phyloP scores from a whole-genome alignment of 2,888 invertebrate species.

The Sclerodermus sp. region DNA sequence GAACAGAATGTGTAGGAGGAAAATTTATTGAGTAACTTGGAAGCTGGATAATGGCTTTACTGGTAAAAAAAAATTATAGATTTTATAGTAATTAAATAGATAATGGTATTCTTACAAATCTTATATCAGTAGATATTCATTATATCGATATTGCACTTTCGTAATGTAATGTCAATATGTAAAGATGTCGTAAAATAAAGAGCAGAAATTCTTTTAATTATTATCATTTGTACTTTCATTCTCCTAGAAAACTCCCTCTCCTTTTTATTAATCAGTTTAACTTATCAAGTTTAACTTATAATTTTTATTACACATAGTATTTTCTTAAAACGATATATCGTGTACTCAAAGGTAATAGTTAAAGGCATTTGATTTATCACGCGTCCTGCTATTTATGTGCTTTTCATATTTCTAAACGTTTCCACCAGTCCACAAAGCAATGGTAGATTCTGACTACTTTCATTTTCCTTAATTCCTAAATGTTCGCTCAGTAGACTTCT shows the following conservation, averaged over 20 bases:
- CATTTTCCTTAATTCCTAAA: constrained; percentile 62
- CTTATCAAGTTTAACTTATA: background rate
- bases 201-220: constrained; percentile 40
- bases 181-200: constrained; percentile 45
- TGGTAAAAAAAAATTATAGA: constrained; percentile 29
- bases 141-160: constrained; percentile 44
- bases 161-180: constrained; percentile 47
- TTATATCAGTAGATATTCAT: constrained; percentile 20
- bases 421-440: constrained; percentile 62
- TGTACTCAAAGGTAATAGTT: too few species aligned
- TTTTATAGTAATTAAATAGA: constrained; percentile 29
- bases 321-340: too few species aligned
- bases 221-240: too few species aligned
- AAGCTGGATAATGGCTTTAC: too few species aligned
- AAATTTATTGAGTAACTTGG: too few species aligned
- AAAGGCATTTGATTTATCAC: too few species aligned
- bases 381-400: too few species aligned
- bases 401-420: constrained; percentile 57
- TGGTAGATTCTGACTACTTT: constrained; percentile 60
- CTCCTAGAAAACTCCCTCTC: too few species aligned
- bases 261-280: too few species aligned
- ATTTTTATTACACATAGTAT: too few species aligned
- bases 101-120: constrained; percentile 23
- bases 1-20: too few species aligned
- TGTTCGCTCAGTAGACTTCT: constrained; percentile 43